A percentile compares a stretch with the other conserved stretches of the same genome.
Conservation (phyloP, 2,113 vertebrate genomes). For the Phyllostomus hastatus region DNA sequence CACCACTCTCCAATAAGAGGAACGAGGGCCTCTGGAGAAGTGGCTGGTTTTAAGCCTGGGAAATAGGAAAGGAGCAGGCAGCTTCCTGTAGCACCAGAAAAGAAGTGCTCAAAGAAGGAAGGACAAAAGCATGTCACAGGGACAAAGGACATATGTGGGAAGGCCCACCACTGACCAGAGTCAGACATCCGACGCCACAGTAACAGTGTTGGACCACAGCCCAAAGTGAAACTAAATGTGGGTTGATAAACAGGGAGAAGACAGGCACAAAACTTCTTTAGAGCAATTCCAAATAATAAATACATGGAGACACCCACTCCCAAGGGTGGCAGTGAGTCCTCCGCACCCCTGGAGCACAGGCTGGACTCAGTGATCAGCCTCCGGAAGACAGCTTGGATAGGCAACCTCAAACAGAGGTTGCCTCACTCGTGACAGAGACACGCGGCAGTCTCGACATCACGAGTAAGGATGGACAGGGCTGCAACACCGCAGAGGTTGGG, state of each 20-base stretch:
- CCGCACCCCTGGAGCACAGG: background rate
- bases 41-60: background rate
- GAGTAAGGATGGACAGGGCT: background rate
- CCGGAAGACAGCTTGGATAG: background rate
- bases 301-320: background rate
- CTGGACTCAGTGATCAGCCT: background rate
- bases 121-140: background rate
- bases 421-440: background rate
- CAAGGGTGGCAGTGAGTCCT: no score
- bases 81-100: background rate
- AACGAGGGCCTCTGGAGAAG: background rate
- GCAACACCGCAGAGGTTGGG: background rate
- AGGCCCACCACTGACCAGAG: background rate
- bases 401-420: background rate
- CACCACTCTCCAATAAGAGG: background rate
- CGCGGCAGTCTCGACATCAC: background rate
- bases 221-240: background rate
- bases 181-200: background rate
- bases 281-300: background rate
- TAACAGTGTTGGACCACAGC: background rate
- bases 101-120: background rate
- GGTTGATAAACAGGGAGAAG: background rate
- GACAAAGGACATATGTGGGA: rapidly evolving
- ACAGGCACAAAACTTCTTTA: background rate
- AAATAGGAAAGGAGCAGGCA: background rate